Evolutionary conservation across 2,797 vertebrate species (phyloP), one percentile per base, ranked within the genome.

Genomic region (Hybognathus amarus): DNA sequence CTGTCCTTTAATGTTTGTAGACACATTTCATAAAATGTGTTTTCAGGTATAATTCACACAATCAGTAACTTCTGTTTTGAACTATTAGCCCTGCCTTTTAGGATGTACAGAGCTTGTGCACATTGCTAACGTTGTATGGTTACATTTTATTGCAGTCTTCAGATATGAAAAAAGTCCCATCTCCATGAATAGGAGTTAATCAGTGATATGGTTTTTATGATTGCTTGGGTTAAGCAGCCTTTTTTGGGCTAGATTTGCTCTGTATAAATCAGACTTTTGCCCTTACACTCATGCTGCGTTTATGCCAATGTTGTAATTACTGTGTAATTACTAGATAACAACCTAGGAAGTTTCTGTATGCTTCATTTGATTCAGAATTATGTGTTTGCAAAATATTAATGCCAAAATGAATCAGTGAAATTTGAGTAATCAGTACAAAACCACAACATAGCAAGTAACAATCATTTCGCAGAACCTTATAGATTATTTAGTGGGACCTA

Each of bases 261-360:
- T 18, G 4, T 40, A 33, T 40, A 27, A 56, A 61, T 77, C 36
- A 13, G 56, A 45, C n/a, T 45, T 73, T 52, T 73, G 47, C 70
- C 70, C 27, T 52, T 20, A 30, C 17, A 22, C 17, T n/a, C 40
- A 45, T 1, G 10, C 24, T 33, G 61, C 18, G 3, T 61, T 77
- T 15, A 20, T 6, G 5, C 54, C 24, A 40, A 30, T 76, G 22
- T 27, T 63, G 17, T 27, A 78, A 78, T 66, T 66, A 30, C 59
- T 22, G 38, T 22, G 38, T 77, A 47, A 77, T 77, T 63, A 77
- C n/a, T 20, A 61, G 17, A 77, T 20, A 38, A 77, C 20, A 76
- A 56, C 15, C 74, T 18, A 5, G 56, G 38, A 42, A 13, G n/a
- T 77, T 77, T 18, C n/a, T 77, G 36, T 63, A 18, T 3, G 4